A percentile compares a stretch with the other conserved stretches of the same genome.
These are phyloP conservation scores for Atopsyche davidsoni DNA, from an alignment of 1,140 invertebrate species.

Conservation along the genomic window DNA sequence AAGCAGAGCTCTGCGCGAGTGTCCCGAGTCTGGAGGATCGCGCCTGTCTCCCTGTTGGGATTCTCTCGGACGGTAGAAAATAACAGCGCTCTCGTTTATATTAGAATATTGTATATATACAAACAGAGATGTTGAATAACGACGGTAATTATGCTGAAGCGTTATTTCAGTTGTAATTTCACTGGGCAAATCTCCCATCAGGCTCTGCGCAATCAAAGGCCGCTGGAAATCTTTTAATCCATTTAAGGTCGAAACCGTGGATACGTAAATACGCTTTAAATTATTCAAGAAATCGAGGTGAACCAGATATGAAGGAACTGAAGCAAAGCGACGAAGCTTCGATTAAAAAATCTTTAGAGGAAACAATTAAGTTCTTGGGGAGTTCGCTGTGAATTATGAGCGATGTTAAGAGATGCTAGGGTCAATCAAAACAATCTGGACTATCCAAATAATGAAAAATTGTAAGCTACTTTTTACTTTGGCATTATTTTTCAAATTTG, in stretches of 20 bases:
- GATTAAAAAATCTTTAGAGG: too few relatives aligned
- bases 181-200: constrained; percentile 7
- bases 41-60: background rate
- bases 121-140: constrained; percentile 8
- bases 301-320: too few relatives aligned
- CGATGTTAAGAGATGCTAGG: too few relatives aligned
- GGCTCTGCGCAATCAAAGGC: constrained; percentile 18
- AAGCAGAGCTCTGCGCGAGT: too few relatives aligned
- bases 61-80: constrained; percentile 13
- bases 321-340: too few relatives aligned
- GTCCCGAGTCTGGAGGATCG: constrained; percentile 4
- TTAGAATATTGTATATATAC: constrained; percentile 17
- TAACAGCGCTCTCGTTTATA: constrained; percentile 19
- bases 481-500: too few relatives aligned
- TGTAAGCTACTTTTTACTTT: too few relatives aligned
- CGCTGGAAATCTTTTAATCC: constrained; percentile 18
- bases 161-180: constrained; percentile 12
- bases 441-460: too few relatives aligned
- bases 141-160: constrained; percentile 4
- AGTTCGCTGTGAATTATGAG: too few relatives aligned
- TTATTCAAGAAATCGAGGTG: constrained; percentile 16
- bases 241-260: constrained; percentile 17
- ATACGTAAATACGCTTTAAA: constrained; percentile 25
- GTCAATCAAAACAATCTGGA: too few relatives aligned
- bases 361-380: too few relatives aligned